phyloP scores from a whole-genome alignment of 2,113 vertebrate species.

The Burhinus bistriatus region DNA sequence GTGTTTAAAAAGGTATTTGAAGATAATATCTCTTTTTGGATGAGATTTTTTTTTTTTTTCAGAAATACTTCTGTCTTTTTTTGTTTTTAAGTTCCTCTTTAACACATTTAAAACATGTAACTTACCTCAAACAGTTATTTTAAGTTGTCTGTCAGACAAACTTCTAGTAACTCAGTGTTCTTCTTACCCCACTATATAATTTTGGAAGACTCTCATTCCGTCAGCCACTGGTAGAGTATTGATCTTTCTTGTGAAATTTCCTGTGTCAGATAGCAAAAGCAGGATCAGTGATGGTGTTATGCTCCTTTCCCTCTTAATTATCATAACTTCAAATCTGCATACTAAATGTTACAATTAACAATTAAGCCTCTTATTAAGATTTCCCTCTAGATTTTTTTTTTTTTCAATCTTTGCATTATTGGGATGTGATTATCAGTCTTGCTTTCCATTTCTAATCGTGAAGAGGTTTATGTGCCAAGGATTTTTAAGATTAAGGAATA shows the following conservation, averaged over 20 bases:
- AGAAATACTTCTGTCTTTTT: neutral
- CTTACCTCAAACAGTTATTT: neutral
- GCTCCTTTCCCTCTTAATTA: neutral
- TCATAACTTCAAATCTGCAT: neutral
- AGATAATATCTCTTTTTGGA: neutral
- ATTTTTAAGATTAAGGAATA: neutral
- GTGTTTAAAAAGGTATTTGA: neutral
- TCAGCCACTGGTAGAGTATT: neutral
- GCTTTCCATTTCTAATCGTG: neutral
- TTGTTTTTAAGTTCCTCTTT: neutral
- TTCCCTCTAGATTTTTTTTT: neutral
- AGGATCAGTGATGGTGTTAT: neutral
- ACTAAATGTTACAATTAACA: neutral
- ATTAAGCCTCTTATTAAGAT: neutral
- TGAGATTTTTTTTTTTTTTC: neutral
- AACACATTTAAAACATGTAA: neutral
- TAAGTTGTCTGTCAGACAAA: neutral
- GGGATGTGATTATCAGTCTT: neutral
- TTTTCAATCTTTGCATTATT: neutral
- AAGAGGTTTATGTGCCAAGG: neutral
- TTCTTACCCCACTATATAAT: neutral
- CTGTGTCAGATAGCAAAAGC: neutral
- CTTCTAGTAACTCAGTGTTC: neutral
- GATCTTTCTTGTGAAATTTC: constrained; percentile 23
- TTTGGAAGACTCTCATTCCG: neutral